A percentile compares a stretch with the other conserved stretches of the same genome.
Conservation (phyloP, 2,888 invertebrate genomes). For the Mechanitis messenoides region DNA sequence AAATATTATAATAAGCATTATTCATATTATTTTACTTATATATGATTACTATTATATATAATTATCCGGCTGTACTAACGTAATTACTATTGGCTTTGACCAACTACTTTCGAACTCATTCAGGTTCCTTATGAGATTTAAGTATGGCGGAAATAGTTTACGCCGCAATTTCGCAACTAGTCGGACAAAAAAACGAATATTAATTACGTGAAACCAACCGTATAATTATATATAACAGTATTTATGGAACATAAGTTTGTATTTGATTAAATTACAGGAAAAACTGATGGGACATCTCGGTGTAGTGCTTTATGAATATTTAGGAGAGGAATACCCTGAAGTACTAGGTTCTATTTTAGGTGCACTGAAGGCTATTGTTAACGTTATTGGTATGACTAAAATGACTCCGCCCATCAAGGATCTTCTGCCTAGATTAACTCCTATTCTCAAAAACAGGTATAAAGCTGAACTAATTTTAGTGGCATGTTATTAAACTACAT, state of each 20-base stretch:
- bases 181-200: too few relatives aligned
- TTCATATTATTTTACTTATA: neutral
- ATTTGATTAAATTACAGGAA: slow-evolving; percentile 76
- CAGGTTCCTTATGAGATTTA: too few relatives aligned
- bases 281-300: slow-evolving; percentile 99
- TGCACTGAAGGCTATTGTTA: slow-evolving; percentile 98
- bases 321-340: slow-evolving; percentile 99
- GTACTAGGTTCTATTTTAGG: slow-evolving; percentile 98
- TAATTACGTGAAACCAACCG: too few relatives aligned
- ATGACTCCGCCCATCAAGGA: slow-evolving; percentile 99
- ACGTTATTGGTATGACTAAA: slow-evolving; percentile 99
- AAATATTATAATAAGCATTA: neutral
- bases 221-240: too few relatives aligned
- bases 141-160: too few relatives aligned
- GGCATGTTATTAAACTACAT: neutral
- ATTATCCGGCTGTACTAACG: too few relatives aligned
- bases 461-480: neutral
- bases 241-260: neutral
- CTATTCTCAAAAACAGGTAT: slow-evolving; percentile 97
- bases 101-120: too few relatives aligned
- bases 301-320: slow-evolving; percentile 98
- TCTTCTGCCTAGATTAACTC: slow-evolving; percentile 95
- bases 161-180: too few relatives aligned
- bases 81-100: too few relatives aligned
- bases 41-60: neutral